Evolutionary conservation across 2,113 vertebrate genomes (phyloP).

Genomic region (Fregetta grallaria): DNA sequence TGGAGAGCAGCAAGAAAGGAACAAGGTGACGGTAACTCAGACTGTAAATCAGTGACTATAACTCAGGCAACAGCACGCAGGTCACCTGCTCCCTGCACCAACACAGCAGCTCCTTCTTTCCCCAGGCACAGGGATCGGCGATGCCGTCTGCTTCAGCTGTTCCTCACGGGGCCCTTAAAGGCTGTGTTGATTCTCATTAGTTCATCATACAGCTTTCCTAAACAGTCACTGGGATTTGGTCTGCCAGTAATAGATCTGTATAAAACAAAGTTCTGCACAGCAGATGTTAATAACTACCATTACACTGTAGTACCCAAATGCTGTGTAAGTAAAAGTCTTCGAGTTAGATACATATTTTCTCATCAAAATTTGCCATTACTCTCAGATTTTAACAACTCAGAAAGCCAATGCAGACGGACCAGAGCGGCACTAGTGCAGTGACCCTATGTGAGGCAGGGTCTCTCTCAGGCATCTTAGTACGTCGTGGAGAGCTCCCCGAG

Average conservation of each 20-base stretch:
- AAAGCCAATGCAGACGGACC: neutral
- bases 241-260: neutral
- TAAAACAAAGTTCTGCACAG: neutral
- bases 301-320: neutral
- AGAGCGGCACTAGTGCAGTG: neutral
- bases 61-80: neutral
- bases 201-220: neutral
- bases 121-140: neutral
- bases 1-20: neutral
- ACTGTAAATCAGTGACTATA: neutral
- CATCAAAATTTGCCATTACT: neutral
- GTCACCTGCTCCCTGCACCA: neutral
- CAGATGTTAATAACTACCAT: neutral
- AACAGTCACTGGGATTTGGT: neutral
- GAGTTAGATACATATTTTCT: neutral
- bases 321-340: neutral
- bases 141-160: neutral
- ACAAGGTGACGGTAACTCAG: neutral
- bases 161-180: slow-evolving; percentile 9
- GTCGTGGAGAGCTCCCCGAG: rapidly evolving
- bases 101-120: neutral
- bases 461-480: rapidly evolving
- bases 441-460: neutral
- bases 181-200: slow-evolving; percentile 25
- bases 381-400: neutral